Conservation (phyloP, 2,888 invertebrate species). For the Drosophila lutescens region DNA sequence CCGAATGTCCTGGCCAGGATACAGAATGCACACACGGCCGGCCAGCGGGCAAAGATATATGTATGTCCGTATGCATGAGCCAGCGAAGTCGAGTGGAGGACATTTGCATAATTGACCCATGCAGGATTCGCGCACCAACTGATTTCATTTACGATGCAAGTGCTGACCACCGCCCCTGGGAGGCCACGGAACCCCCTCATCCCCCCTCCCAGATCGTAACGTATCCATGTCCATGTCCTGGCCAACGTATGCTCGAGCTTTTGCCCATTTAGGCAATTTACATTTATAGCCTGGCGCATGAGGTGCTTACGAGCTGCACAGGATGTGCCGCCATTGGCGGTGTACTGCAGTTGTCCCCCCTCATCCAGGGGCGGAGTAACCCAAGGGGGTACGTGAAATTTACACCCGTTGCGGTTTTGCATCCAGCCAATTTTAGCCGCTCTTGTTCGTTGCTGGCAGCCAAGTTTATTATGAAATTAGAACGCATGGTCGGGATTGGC, state of each 20-base stretch:
- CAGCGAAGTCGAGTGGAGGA: conserved; percentile 43
- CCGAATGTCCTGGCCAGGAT: conserved; percentile 47
- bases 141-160: conserved; percentile 76
- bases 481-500: conserved; percentile 58
- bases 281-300: conserved; percentile 81
- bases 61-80: not conserved
- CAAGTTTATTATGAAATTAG: conserved; percentile 81
- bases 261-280: conserved; percentile 80
- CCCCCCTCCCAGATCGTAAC: conserved; percentile 9
- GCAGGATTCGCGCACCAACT: conserved; percentile 81
- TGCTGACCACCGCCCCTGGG: conserved; percentile 24
- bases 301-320: conserved; percentile 80
- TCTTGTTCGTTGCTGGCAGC: conserved; percentile 55
- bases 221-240: conserved; percentile 56
- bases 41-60: conserved; percentile 19
- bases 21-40: not conserved
- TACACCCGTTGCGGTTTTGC: conserved; percentile 77
- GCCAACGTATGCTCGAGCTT: conserved; percentile 79
- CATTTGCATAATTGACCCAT: conserved; percentile 84
- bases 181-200: not conserved
- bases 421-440: conserved; percentile 67
- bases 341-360: conserved; percentile 23
- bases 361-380: not conserved
- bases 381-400: conserved; percentile 61
- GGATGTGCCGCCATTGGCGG: conserved; percentile 73